Conservation (phyloP, 2,797 vertebrate species). For the Eulemur coronatus region DNA sequence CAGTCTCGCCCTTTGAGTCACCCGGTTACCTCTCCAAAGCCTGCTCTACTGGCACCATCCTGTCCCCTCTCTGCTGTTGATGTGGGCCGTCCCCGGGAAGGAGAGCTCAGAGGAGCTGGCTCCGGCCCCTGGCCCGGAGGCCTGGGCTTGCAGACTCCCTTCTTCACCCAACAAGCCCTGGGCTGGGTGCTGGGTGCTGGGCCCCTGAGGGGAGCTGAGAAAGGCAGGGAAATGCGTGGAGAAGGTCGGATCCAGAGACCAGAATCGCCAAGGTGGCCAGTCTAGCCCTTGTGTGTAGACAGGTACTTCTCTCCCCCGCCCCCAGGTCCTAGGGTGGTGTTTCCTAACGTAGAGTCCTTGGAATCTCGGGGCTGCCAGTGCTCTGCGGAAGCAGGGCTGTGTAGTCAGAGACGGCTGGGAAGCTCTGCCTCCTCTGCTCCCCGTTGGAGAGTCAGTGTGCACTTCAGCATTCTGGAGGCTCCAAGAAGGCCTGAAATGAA, state of each 20-base stretch:
- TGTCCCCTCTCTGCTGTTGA: background rate
- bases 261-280: background rate
- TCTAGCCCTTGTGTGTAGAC: background rate
- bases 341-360: background rate
- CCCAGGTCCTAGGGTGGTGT: rapidly evolving
- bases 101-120: no score
- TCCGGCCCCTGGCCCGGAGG: background rate
- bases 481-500: background rate
- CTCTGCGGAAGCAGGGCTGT: background rate
- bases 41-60: rapidly evolving
- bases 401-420: rapidly evolving
- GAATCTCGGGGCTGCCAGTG: background rate
- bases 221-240: background rate
- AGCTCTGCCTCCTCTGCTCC: rapidly evolving
- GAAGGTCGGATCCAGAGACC: background rate
- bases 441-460: rapidly evolving
- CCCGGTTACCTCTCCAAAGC: background rate
- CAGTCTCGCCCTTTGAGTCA: background rate
- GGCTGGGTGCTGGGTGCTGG: rapidly evolving
- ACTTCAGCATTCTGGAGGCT: background rate
- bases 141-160: background rate
- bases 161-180: background rate
- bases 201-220: background rate
- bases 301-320: rapidly evolving
- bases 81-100: rapidly evolving